phyloP scores from a whole-genome alignment of 1,140 invertebrate genomes.

The Littorina saxatilis region DNA sequence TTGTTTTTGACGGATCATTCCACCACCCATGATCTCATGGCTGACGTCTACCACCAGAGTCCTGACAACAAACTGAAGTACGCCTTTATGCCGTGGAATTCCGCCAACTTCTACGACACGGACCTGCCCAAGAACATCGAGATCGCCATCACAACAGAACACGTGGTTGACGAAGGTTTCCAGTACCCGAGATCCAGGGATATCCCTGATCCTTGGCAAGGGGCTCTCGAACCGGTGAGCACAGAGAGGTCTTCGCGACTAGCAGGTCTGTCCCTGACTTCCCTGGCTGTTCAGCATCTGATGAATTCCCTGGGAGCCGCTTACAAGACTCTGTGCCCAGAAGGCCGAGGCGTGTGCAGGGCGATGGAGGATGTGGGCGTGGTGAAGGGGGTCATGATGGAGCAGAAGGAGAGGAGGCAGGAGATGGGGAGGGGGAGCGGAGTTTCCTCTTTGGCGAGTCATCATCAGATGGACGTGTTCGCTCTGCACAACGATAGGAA shows the following conservation, averaged over 20 bases:
- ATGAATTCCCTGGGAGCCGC: constrained; percentile 27
- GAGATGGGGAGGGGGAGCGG: not conserved
- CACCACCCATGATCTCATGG: not conserved
- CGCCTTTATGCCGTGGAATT: constrained; percentile 29
- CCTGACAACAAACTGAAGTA: constrained; percentile 9
- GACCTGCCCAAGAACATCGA: not conserved
- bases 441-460: not conserved
- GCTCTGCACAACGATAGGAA: not conserved
- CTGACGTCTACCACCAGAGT: not conserved
- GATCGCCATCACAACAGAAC: not conserved
- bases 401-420: not conserved
- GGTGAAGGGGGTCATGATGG: constrained; percentile 10
- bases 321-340: constrained; percentile 47
- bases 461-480: constrained; percentile 2
- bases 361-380: constrained; percentile 29
- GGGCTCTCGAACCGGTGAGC: not conserved
- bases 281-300: constrained; percentile 34
- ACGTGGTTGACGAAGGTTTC: not conserved
- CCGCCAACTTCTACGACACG: not conserved
- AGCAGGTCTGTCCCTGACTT: constrained; percentile 8
- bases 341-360: constrained; percentile 35
- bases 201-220: not conserved
- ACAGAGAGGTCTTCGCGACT: constrained; percentile 10
- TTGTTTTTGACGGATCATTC: constrained; percentile 16
- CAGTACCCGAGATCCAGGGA: not conserved